These are phyloP conservation scores for Garrulus glandarius DNA, from an alignment of 2,797 vertebrate species.

Conservation along the genomic window DNA sequence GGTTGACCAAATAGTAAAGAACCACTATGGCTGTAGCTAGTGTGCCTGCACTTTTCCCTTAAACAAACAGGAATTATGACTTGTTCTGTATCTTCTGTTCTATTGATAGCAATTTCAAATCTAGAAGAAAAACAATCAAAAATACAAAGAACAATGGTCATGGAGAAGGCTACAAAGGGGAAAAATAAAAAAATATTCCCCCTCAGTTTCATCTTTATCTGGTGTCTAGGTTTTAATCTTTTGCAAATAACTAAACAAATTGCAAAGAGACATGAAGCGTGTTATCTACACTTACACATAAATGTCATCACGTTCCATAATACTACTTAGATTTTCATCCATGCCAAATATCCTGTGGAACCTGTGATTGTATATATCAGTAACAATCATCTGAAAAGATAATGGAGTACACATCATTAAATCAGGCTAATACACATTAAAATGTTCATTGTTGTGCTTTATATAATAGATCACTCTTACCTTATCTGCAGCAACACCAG, in stretches of 20 bases:
- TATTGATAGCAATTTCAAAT: slow-evolving; percentile 91
- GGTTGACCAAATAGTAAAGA: slow-evolving; percentile 93
- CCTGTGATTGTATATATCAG: slow-evolving; percentile 98
- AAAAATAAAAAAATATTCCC: neutral
- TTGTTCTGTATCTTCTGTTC: slow-evolving; percentile 91
- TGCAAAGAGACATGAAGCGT: neutral
- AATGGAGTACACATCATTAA: slow-evolving; percentile 38
- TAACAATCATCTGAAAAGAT: slow-evolving; percentile 88
- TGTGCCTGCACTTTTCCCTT: slow-evolving; percentile 94
- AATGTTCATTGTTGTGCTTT: neutral
- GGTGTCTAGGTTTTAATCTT: neutral
- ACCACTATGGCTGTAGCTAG: slow-evolving; percentile 93
- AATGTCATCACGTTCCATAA: slow-evolving; percentile 98
- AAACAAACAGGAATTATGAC: slow-evolving; percentile 96
- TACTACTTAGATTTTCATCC: slow-evolving; percentile 97
- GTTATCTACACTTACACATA: slow-evolving; percentile 88
- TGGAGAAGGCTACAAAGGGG: neutral
- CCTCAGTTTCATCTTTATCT: neutral
- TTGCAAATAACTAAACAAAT: neutral
- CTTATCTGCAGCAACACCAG: slow-evolving; percentile 92
- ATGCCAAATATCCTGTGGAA: slow-evolving; percentile 97
- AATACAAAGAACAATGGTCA: neutral
- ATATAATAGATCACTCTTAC: slow-evolving; percentile 69
- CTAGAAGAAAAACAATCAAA: slow-evolving; percentile 68
- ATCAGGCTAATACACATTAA: slow-evolving; percentile 13